Percentiles rank a stretch among this genome's conserved stretches.
These are phyloP conservation scores for Sycophila sp. DNA, from an alignment of 1,140 invertebrate species.

Conservation along the genomic window DNA sequence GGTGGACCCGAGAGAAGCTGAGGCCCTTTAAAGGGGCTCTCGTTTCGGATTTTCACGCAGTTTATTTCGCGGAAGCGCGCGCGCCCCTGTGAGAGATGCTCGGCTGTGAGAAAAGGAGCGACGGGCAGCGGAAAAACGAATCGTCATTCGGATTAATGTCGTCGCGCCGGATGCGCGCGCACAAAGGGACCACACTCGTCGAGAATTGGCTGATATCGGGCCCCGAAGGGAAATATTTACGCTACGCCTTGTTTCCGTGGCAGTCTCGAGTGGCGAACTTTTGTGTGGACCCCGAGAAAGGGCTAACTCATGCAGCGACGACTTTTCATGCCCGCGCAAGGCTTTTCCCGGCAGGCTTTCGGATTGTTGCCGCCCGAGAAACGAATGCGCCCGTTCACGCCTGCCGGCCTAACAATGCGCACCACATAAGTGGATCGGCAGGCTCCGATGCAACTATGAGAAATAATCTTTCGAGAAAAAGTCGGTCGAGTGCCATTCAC, in stretches of 20 bases:
- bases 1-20: too few relatives aligned
- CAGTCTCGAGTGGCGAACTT: not conserved
- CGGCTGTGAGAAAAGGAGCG: conserved; percentile 2
- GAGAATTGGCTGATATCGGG: conserved; percentile 49
- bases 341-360: too few relatives aligned
- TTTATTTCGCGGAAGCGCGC: conserved; percentile 33
- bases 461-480: too few relatives aligned
- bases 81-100: not conserved
- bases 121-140: conserved; percentile 36
- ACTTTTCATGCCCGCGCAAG: not conserved
- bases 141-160: conserved; percentile 52
- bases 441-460: too few relatives aligned
- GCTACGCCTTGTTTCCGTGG: not conserved
- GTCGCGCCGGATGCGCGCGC: not conserved
- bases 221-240: not conserved
- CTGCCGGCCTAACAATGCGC: not conserved
- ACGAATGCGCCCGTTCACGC: not conserved
- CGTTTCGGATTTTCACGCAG: not conserved
- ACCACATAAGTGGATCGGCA: too few relatives aligned
- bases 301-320: conserved; percentile 6
- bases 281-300: conserved; percentile 4
- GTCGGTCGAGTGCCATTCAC: too few relatives aligned
- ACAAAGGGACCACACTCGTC: conserved; percentile 42
- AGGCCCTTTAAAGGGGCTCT: too few relatives aligned
- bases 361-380: too few relatives aligned